Percentiles rank a stretch among this genome's conserved stretches.
Evolutionary conservation across 1,140 invertebrate genomes (phyloP).

Genomic region (Pseudobourletiella spinata): DNA sequence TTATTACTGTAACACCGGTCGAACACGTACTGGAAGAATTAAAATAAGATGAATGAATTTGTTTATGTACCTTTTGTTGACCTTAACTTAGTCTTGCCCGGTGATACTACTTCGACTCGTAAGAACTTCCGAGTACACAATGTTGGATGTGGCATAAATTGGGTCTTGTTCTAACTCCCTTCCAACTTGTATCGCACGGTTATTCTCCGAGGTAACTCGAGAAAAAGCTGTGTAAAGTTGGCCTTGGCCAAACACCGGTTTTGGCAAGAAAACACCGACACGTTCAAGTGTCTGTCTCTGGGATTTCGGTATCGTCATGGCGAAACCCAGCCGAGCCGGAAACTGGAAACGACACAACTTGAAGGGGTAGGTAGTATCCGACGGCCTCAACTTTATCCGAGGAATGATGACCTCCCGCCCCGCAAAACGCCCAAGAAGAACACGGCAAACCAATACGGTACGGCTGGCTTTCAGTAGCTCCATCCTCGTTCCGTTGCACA

Average conservation of each 20-base stretch:
- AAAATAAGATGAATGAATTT: too few relatives aligned
- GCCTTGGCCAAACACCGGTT: constrained; percentile 14
- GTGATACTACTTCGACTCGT: too few relatives aligned
- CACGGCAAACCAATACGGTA: not conserved
- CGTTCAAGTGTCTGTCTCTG: constrained; percentile 34
- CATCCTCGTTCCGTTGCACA: constrained; percentile 42
- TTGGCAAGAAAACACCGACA: not conserved
- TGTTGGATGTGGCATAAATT: too few relatives aligned
- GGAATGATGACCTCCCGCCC: constrained; percentile 38
- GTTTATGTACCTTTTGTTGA: too few relatives aligned
- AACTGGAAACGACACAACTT: constrained; percentile 41
- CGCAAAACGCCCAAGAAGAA: not conserved
- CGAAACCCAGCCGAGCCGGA: constrained; percentile 40
- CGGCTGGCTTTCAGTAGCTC: constrained; percentile 18
- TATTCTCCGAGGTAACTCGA: not conserved
- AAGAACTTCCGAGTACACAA: too few relatives aligned
- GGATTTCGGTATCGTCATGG: constrained; percentile 42
- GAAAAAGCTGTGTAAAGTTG: constrained; percentile 19
- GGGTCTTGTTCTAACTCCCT: too few relatives aligned
- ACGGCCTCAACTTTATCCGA: constrained; percentile 41
- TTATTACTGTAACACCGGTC: too few relatives aligned
- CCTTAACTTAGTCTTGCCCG: too few relatives aligned
- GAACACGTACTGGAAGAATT: too few relatives aligned
- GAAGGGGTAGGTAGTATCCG: constrained; percentile 39
- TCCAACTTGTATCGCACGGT: not conserved